phyloP scores from a whole-genome alignment of 1,140 invertebrate genomes.

The Halictus rubicundus region DNA sequence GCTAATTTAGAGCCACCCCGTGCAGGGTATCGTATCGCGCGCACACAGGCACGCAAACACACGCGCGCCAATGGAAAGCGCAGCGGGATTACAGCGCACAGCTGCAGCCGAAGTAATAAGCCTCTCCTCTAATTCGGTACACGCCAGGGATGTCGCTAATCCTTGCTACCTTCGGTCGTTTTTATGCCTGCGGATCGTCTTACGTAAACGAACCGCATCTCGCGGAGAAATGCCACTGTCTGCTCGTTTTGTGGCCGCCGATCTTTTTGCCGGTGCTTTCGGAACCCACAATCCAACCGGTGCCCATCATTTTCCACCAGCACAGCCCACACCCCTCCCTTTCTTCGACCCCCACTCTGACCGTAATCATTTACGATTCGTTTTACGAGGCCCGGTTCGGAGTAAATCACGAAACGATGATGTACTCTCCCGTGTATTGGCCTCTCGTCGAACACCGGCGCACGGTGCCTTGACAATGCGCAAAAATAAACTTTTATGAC shows the following conservation, averaged over 20 bases:
- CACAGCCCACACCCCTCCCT: no score
- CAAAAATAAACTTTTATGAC: no score
- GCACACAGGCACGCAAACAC: not conserved
- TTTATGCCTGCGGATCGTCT: slow-evolving; percentile 43
- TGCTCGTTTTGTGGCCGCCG: not conserved
- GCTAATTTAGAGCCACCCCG: not conserved
- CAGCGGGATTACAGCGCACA: slow-evolving; percentile 64
- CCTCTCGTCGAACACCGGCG: not conserved
- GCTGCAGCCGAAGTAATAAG: slow-evolving; percentile 69
- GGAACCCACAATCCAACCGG: not conserved
- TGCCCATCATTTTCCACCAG: not conserved
- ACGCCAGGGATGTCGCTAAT: slow-evolving; percentile 41
- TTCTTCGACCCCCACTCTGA: no score
- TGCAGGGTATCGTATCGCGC: not conserved
- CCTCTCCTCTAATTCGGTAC: slow-evolving; percentile 64
- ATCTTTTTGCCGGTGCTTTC: not conserved
- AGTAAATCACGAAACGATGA: slow-evolving; percentile 23
- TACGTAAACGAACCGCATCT: slow-evolving; percentile 47
- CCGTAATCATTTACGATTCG: slow-evolving; percentile 19
- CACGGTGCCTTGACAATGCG: no score
- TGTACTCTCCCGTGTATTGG: not conserved
- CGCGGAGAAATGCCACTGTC: not conserved
- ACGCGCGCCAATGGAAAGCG: slow-evolving; percentile 15
- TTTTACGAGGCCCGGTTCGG: slow-evolving; percentile 12
- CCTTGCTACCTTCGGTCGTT: slow-evolving; percentile 37